A percentile compares a stretch with the other conserved stretches of the same genome.
These are phyloP conservation scores for Baryphthengus martii DNA, from an alignment of 2,113 vertebrate species.

Conservation along the genomic window DNA sequence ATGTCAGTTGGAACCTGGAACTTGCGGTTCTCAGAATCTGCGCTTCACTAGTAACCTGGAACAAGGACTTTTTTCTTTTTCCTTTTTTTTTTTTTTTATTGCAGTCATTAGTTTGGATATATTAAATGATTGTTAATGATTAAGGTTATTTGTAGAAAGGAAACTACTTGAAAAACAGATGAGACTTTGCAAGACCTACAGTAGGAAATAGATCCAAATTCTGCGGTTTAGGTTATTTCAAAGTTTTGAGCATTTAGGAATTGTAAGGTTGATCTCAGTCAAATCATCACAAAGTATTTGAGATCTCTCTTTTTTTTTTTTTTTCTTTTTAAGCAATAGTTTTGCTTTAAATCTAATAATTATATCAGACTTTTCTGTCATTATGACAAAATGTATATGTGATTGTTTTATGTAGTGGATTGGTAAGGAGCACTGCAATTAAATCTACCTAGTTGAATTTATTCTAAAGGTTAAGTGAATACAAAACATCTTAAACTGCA, in stretches of 20 bases:
- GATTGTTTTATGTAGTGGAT: not conserved
- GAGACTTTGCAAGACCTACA: not conserved
- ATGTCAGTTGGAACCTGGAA: slow-evolving; percentile 11
- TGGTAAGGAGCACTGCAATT: not conserved
- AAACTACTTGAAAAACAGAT: not conserved
- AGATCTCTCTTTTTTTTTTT: not conserved
- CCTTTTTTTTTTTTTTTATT: not conserved
- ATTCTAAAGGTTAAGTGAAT: not conserved
- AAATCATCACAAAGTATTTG: not conserved
- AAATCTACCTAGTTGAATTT: not conserved
- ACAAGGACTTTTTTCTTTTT: not conserved
- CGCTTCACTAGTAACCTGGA: slow-evolving; percentile 45
- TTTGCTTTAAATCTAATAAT: not conserved
- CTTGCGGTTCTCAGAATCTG: slow-evolving; percentile 51
- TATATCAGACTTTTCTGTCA: not conserved
- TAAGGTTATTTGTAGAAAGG: slow-evolving; percentile 14
- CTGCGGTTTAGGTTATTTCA: slow-evolving; percentile 27
- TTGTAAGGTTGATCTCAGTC: not conserved
- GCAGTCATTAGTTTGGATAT: slow-evolving; percentile 57
- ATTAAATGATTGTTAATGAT: slow-evolving; percentile 61
- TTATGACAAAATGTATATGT: not conserved
- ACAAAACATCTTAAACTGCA: not conserved
- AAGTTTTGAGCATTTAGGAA: not conserved
- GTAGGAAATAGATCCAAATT: slow-evolving; percentile 51
- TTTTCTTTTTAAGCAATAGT: not conserved